Base-by-base conservation (phyloP, 2,888 invertebrate species). In the Spodoptera picta region DNA sequence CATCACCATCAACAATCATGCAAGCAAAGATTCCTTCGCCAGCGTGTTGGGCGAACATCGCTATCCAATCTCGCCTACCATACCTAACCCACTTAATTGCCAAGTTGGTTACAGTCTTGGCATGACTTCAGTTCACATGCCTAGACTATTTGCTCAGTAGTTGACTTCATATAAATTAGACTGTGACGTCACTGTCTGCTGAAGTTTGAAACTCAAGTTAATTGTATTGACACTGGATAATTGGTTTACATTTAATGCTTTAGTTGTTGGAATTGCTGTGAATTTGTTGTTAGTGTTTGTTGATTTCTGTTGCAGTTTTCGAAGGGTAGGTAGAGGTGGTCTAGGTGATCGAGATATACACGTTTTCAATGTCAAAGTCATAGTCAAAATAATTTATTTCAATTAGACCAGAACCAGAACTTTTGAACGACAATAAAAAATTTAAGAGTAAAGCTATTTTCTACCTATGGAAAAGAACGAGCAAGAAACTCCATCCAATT, bases 131-230 rank as follows among this genome's bases (percentile, higher is more conserved):
- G 71, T 69, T 68, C 65, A 70, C 76, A 72, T 68, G 81, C 74
- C 72, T 31, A 69, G 76, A 65, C 71, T 77, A 78, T 84, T 84
- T 81, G 77, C 73, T 79, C 73, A 73, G 73, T 72, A 81, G 79
- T 82, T 78, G 77, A 82, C 75, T 77, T 49, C 43, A 74, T 61
- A 78, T 73, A 79, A 80, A 79, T 80, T 77, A 74, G 62, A 63
- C 69, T 46, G 70, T 70, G 49, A 31, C 61, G 60, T 60, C 55
- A 36, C 36, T 76, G 71, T 76, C 79, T 77, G 54, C 48, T 54
- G 11, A 47, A 59, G 58, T 49, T 50, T 27, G 48, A 12, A 36
- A 24, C 14, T 14, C 19, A 60, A 57, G 11, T 42, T 73, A 73
- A 65, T 65, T 66, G 57, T 67, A 69, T 73, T 73, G 60, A 64